Conservation (phyloP, 2,888 invertebrate species). For the Platycnemis pennipes region DNA sequence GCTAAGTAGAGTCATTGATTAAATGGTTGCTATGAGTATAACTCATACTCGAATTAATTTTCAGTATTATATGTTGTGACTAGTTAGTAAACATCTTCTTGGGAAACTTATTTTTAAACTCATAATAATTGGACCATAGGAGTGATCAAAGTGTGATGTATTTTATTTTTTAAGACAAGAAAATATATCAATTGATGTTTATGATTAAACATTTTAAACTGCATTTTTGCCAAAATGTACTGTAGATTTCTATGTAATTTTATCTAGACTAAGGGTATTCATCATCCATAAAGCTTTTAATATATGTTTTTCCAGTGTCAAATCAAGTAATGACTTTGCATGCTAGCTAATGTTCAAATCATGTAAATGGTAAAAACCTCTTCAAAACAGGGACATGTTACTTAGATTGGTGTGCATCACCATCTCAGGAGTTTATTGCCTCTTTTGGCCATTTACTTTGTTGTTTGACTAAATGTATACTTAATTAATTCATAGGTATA, state of each 20-base stretch:
- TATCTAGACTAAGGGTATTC: slow-evolving; percentile 44
- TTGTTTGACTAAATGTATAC: not conserved
- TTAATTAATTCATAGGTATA: not conserved
- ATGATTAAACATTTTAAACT: slow-evolving; percentile 16
- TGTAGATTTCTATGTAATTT: slow-evolving; percentile 56
- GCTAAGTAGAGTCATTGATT: slow-evolving; percentile 14
- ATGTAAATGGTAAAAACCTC: not conserved
- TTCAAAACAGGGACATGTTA: not conserved
- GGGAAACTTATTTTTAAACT: slow-evolving; percentile 57
- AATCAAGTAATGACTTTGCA: slow-evolving; percentile 38
- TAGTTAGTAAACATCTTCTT: slow-evolving; percentile 40
- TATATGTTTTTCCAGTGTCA: slow-evolving; percentile 53
- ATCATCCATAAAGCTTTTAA: slow-evolving; percentile 57
- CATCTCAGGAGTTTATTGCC: not conserved
- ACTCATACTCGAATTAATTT: slow-evolving; percentile 52
- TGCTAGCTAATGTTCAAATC: slow-evolving; percentile 42
- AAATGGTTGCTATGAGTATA: slow-evolving; percentile 42
- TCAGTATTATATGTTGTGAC: slow-evolving; percentile 66
- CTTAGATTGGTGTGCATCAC: not conserved
- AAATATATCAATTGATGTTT: slow-evolving; percentile 50
- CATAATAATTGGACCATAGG: not conserved
- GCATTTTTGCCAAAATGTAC: slow-evolving; percentile 41
- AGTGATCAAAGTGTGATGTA: slow-evolving; percentile 46
- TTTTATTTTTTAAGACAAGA: slow-evolving; percentile 47
- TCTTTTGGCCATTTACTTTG: not conserved